These are phyloP conservation scores for Mus spicilegus DNA, from an alignment of 2,113 vertebrate species.

Conservation along the genomic window DNA sequence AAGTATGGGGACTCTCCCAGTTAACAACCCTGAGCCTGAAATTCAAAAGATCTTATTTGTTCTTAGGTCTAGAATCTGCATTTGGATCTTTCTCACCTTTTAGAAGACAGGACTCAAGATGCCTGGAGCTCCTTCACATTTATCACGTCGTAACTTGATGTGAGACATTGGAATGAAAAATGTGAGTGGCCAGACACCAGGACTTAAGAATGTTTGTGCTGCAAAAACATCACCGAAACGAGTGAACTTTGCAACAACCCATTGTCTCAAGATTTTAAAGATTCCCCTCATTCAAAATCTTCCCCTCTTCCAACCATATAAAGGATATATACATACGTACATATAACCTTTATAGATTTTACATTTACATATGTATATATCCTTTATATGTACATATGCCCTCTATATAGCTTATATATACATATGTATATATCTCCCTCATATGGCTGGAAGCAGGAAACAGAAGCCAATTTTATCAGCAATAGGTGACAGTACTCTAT, in stretches of 20 bases:
- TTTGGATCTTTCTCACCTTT: conserved; percentile 53
- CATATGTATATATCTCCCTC: background rate
- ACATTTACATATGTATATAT: too few species aligned
- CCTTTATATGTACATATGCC: too few species aligned
- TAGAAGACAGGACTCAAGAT: conserved; percentile 54
- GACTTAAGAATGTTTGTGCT: background rate
- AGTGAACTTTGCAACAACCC: background rate
- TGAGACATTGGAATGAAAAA: background rate
- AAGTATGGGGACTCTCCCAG: conserved; percentile 48
- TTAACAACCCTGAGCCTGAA: conserved; percentile 45
- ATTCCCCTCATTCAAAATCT: background rate
- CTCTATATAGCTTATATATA: too few species aligned
- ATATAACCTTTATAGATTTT: background rate
- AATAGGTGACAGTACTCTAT: conserved; percentile 77
- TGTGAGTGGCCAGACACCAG: background rate
- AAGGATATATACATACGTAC: background rate
- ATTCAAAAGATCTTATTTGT: conserved; percentile 54
- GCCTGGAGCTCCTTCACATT: background rate
- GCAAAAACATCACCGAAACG: background rate
- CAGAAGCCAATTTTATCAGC: conserved; percentile 9
- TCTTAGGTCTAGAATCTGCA: conserved; percentile 5
- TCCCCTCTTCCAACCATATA: background rate
- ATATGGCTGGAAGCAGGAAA: conserved; percentile 51
- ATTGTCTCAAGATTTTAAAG: conserved; percentile 6
- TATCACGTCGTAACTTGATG: background rate